Percentiles rank a stretch among this genome's conserved stretches.
Evolutionary conservation across 2,888 invertebrate genomes (phyloP).

Genomic region (Arge pagana): DNA sequence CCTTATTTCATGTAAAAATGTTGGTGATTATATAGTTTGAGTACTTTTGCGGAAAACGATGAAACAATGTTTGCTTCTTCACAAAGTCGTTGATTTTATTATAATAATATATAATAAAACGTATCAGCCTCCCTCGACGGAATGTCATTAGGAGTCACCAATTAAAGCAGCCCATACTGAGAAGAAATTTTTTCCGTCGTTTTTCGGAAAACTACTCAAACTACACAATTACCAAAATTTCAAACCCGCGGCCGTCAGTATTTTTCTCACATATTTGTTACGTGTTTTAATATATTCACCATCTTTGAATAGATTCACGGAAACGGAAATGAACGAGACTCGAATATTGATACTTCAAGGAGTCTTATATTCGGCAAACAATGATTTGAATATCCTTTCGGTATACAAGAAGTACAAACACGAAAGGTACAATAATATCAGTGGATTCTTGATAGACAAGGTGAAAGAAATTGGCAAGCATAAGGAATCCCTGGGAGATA

Average conservation of each 20-base stretch:
- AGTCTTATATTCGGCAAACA: constrained; percentile 24
- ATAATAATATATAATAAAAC: too few species aligned
- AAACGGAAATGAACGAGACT: constrained; percentile 26
- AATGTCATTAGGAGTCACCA: too few species aligned
- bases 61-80: background rate
- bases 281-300: background rate
- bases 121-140: too few species aligned
- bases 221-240: too few species aligned
- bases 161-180: too few species aligned
- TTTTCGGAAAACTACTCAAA: too few species aligned
- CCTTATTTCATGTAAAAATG: too few species aligned
- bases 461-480: too few species aligned
- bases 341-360: constrained; percentile 31
- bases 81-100: background rate
- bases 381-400: constrained; percentile 21
- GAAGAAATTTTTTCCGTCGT: too few species aligned
- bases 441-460: background rate
- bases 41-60: background rate
- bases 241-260: too few species aligned
- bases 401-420: constrained; percentile 42
- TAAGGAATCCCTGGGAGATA: background rate
- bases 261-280: too few species aligned
- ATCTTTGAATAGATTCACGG: constrained; percentile 28
- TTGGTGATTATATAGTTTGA: too few species aligned
- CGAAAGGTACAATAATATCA: constrained; percentile 28